These are phyloP conservation scores for Mizuhopecten yessoensis DNA, from an alignment of 1,140 invertebrate species.

Conservation along the genomic window DNA sequence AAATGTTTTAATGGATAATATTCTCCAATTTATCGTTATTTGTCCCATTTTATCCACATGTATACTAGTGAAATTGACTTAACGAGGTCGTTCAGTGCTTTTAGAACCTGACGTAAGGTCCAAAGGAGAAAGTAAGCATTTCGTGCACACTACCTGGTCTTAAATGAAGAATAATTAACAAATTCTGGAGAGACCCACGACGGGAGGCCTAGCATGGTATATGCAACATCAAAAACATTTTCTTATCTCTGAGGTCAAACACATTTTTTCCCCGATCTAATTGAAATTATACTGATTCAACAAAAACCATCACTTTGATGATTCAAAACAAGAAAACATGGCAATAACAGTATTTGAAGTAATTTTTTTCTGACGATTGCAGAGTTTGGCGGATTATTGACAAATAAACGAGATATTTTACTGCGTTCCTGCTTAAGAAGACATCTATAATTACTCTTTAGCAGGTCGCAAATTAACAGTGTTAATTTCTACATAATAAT, in stretches of 20 bases:
- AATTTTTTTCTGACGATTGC: not conserved
- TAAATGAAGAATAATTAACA: not conserved
- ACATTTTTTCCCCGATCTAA: not conserved
- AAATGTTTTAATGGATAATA: slow-evolving; percentile 7
- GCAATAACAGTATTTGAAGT: not conserved
- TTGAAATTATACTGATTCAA: not conserved
- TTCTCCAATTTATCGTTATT: not conserved
- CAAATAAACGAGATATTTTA: not conserved
- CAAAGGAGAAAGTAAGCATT: not conserved
- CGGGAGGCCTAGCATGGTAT: not conserved
- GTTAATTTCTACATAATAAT: slow-evolving; percentile 13
- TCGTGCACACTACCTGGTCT: slow-evolving; percentile 12
- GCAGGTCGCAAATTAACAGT: slow-evolving; percentile 13
- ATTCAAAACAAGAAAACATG: not conserved
- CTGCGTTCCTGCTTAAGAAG: not conserved
- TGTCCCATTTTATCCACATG: not conserved
- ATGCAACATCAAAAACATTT: slow-evolving; percentile 10
- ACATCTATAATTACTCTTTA: slow-evolving; percentile 21
- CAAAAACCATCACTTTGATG: slow-evolving; percentile 25
- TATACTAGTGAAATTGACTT: slow-evolving; percentile 21
- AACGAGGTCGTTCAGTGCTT: slow-evolving; percentile 24
- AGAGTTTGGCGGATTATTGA: not conserved
- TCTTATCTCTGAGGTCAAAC: not conserved
- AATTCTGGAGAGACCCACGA: not conserved
- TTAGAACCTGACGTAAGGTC: not conserved